Conservation (phyloP, 2,113 vertebrate genomes). For the Orcinus orca region DNA sequence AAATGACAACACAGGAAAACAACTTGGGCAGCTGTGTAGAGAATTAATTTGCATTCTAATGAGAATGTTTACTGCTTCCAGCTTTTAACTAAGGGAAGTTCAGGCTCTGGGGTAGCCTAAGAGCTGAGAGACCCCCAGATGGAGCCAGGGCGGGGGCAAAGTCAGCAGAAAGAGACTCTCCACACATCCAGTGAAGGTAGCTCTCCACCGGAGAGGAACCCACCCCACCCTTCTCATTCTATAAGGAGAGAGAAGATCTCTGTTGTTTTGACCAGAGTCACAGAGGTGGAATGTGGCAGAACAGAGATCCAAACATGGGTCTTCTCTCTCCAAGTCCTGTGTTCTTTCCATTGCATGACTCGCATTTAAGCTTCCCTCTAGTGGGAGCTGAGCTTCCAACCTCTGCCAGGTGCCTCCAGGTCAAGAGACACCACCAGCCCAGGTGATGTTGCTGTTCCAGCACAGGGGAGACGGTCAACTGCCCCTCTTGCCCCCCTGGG, state of each 20-base stretch:
- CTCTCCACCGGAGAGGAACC: neutral
- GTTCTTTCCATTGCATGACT: neutral
- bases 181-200: rapidly evolving
- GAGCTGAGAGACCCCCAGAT: neutral
- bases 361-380: neutral
- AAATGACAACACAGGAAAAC: constrained; percentile 40
- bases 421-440: no score
- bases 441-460: rapidly evolving
- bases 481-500: neutral
- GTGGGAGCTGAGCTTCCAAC: neutral
- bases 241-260: neutral
- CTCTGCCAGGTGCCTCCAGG: neutral
- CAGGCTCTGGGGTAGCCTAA: neutral
- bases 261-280: neutral
- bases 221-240: neutral
- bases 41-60: constrained; percentile 68
- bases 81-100: constrained; percentile 3
- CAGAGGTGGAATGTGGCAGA: neutral
- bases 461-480: neutral
- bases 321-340: neutral
- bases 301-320: neutral
- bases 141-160: neutral
- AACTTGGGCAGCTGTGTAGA: constrained; percentile 15
- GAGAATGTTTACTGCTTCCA: neutral
- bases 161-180: neutral